These are phyloP conservation scores for Scrobipalpa costella DNA, from an alignment of 2,888 invertebrate genomes.

Conservation along the genomic window DNA sequence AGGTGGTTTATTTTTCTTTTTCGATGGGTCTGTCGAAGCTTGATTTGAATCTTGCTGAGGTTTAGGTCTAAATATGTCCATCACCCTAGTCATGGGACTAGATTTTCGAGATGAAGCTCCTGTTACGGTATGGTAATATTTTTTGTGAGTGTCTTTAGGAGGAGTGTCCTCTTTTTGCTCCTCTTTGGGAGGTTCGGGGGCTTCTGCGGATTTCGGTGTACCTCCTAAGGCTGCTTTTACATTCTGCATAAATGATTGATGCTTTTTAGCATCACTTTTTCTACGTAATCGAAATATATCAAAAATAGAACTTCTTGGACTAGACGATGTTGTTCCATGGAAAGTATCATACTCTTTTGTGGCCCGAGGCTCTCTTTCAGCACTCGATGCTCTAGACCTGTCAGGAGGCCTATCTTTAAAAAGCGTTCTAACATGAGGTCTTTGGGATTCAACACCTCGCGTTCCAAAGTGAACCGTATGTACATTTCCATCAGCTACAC, in stretches of 20 bases:
- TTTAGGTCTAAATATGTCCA: slow-evolving; percentile 75
- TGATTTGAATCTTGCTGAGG: slow-evolving; percentile 62
- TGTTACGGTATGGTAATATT: slow-evolving; percentile 77
- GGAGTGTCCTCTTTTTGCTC: slow-evolving; percentile 56
- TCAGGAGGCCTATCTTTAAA: slow-evolving; percentile 68
- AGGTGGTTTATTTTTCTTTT: slow-evolving; percentile 67
- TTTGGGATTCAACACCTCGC: slow-evolving; percentile 71
- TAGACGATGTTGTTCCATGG: slow-evolving; percentile 75
- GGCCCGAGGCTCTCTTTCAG: slow-evolving; percentile 61
- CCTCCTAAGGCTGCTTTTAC: slow-evolving; percentile 50
- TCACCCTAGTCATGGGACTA: slow-evolving; percentile 75
- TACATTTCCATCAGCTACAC: slow-evolving; percentile 63
- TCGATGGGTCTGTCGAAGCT: slow-evolving; percentile 53
- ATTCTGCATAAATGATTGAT: slow-evolving; percentile 57
- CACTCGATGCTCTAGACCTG: slow-evolving; percentile 65
- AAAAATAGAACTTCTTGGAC: slow-evolving; percentile 76
- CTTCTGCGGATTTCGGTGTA: slow-evolving; percentile 59
- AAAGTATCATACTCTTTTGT: slow-evolving; percentile 76
- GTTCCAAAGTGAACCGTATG: slow-evolving; percentile 78
- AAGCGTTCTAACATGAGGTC: slow-evolving; percentile 72
- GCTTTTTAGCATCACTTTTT: slow-evolving; percentile 75
- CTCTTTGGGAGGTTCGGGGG: slow-evolving; percentile 59
- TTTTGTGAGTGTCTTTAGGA: slow-evolving; percentile 71
- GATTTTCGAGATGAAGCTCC: slow-evolving; percentile 74
- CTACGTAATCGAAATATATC: slow-evolving; percentile 75